Base-by-base conservation (phyloP, 1,140 invertebrate species). In the Sycophaga agraensis region DNA sequence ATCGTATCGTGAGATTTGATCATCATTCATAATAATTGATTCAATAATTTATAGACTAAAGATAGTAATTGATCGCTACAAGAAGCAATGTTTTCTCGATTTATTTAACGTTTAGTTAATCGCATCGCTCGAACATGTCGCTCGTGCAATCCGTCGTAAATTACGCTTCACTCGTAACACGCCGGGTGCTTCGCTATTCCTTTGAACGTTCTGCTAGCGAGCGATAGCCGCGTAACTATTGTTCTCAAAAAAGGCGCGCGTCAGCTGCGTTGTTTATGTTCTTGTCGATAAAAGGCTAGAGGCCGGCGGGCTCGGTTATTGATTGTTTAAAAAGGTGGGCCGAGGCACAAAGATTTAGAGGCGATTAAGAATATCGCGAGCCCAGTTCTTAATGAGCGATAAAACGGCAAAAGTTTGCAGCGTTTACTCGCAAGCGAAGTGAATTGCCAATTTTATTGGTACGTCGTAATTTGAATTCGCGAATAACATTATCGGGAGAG, bases 401-500 rank as follows among this genome's bases (percentile, higher is more conserved):
- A n/a, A 48, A 46, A 48, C 22, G 26, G 19, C 19, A 19, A 9
- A 58, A 58, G 34, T 58, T 58, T 58, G 26, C 22, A 43, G 45
- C 34, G 34, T 26, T 26, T 22, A 11, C 17, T 19, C 26, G 21
- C 43, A 17, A 24, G 39, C n/a, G 22, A 14, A 17, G 8, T 39
- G 45, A 58, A 37, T 49, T 39, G 49, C 26, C 35, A 16, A 48
- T 57, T 46, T 39, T 39, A 49, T 37, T 19, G 55, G 28, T 45
- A 9, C n/a, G n/a, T n/a, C 16, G 26, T 16, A 45, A 45, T 56
- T 55, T 19, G 17, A 42, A 19, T 9, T 16, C n/a, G 24, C 9
- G 24, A 31, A 22, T 55, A 43, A 55, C 28, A 31, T 53, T 39
- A 42, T 26, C 2, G 35, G 39, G 21, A n/a, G n/a, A n/a, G n/a